These are phyloP conservation scores for Rhagonycha fulva DNA, from an alignment of 2,888 invertebrate species.

Conservation along the genomic window DNA sequence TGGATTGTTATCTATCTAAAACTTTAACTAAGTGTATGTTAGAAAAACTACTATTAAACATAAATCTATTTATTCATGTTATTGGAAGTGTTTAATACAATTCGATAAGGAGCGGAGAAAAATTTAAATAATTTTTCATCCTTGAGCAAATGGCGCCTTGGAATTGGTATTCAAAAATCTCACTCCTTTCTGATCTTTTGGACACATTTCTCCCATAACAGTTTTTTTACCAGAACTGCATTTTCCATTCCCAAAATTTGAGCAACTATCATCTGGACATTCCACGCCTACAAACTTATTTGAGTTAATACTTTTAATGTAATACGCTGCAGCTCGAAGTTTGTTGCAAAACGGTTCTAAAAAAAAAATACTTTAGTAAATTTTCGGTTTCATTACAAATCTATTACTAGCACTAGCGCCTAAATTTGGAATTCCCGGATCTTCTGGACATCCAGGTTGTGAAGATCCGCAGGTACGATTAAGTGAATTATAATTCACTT, in stretches of 20 bases:
- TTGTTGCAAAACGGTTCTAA: slow-evolving; percentile 7
- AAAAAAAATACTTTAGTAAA: neutral
- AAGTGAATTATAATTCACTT: neutral
- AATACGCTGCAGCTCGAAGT: neutral
- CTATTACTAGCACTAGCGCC: no score
- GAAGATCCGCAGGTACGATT: neutral
- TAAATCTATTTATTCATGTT: no score
- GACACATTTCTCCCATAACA: slow-evolving; percentile 9
- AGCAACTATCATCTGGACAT: neutral
- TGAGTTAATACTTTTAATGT: slow-evolving; percentile 3
- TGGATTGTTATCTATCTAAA: no score
- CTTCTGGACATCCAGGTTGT: neutral
- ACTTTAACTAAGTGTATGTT: no score
- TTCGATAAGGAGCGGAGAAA: no score
- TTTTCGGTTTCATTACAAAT: no score
- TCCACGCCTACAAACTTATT: neutral
- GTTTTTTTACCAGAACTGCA: neutral
- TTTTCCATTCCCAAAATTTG: neutral
- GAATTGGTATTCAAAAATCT: neutral
- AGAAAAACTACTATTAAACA: no score
- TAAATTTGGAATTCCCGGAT: neutral
- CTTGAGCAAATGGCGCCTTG: neutral
- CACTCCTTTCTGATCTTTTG: neutral
- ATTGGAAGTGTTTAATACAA: no score
- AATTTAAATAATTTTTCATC: no score